phyloP scores from a whole-genome alignment of 2,888 invertebrate genomes.

The Leucozona laternaria region DNA sequence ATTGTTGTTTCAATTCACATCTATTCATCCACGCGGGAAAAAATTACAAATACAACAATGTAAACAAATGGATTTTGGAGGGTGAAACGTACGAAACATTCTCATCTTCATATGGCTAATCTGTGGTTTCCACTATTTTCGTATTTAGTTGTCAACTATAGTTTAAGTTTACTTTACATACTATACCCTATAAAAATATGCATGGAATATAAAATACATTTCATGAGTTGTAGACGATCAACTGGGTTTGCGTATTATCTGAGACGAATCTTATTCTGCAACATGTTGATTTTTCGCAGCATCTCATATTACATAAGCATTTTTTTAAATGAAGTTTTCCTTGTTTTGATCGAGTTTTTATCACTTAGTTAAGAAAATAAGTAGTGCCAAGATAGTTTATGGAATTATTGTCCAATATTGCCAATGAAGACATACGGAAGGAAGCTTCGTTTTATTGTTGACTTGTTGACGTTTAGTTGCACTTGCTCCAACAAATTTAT shows the following conservation, averaged over 20 bases:
- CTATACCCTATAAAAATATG: conserved; percentile 28
- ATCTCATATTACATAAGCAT: conserved; percentile 59
- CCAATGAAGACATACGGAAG: conserved; percentile 57
- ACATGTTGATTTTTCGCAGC: conserved; percentile 46
- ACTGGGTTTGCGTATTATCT: conserved; percentile 12
- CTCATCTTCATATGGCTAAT: too few species aligned
- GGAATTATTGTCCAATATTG: conserved; percentile 12
- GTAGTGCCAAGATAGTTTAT: conserved; percentile 36
- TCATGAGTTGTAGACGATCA: conserved; percentile 33
- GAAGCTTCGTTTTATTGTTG: conserved; percentile 40
- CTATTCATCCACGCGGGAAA: too few species aligned
- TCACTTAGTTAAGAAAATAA: conserved; percentile 36
- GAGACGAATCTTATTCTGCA: conserved; percentile 47
- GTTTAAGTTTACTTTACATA: background rate
- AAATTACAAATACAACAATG: too few species aligned
- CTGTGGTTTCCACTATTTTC: background rate
- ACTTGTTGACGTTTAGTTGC: conserved; percentile 38
- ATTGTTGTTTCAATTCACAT: too few species aligned
- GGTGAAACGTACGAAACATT: too few species aligned
- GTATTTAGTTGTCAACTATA: background rate
- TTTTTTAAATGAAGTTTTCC: conserved; percentile 50
- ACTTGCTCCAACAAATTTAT: conserved; percentile 43
- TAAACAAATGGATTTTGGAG: too few species aligned
- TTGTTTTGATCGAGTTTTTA: conserved; percentile 57
- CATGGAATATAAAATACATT: conserved; percentile 35